Evolutionary conservation across 2,797 vertebrate species (phyloP), one percentile per base, ranked within the genome.

Genomic region (Falco naumanni): DNA sequence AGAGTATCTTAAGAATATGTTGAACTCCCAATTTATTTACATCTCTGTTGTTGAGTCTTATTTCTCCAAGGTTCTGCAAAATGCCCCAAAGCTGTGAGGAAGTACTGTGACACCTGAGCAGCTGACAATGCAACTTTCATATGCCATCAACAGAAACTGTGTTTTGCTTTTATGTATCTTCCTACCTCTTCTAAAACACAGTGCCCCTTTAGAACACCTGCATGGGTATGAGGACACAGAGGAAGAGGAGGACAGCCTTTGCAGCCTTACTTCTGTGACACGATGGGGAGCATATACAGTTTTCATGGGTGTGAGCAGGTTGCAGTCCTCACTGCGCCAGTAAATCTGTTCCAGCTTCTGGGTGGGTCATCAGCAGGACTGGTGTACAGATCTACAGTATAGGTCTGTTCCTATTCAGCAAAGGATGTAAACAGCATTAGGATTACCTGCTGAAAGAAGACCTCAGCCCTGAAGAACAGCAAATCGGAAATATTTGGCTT

Each of bases 171-270:
- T 43, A 34, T 8, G 3, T 6, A 31, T 48, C 31, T 82, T 87
- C 43, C 33, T 70, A 54, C 4, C 16, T 34, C 26, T 70, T 74
- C 39, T 59, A 51, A 87, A 94, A 26, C 33, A 47, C 5, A 12
- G 18, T 29, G 51, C 8, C 17, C 33, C 21, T 93, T 64, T 29
- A 68, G 31, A 56, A 65, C 24, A 68, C 13, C 28, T 68, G 10
- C 16, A 34, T n/a, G 11, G 15, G 22, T 76, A 12, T 56, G n/a
- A 82, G 15, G 53, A 56, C 0, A 0, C 5, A 37, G 20, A 2
- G 11, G 15, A 93, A 63, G 57, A 87, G 20, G 5, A 75, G 22
- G 8, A 50, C 1, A 2, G 64, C 64, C 34, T 83, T 57, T 85
- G 51, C 25, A 87, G 31, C 16, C 50, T 68, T 54, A 47, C 7